These are phyloP conservation scores for Yponomeuta sedellus DNA, from an alignment of 2,888 invertebrate genomes.

Conservation along the genomic window DNA sequence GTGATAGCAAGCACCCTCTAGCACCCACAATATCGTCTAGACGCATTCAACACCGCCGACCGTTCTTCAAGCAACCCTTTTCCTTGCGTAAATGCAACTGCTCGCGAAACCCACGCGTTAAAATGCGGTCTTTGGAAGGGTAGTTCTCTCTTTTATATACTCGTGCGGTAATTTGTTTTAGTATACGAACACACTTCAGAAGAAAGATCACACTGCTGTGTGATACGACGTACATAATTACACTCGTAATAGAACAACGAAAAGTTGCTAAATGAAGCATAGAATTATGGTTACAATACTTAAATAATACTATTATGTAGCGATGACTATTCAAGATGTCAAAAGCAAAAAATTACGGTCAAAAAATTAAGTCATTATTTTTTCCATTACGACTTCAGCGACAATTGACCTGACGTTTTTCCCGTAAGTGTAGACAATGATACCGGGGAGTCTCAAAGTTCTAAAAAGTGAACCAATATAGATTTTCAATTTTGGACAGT, in stretches of 20 bases:
- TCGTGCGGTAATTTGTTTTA: not conserved
- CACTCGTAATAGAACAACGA: too few species aligned
- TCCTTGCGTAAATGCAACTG: conserved; percentile 8
- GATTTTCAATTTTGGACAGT: not conserved
- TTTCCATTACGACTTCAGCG: too few species aligned
- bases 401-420: not conserved
- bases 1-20: conserved; percentile 19
- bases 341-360: not conserved
- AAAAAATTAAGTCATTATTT: not conserved
- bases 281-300: too few species aligned
- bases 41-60: conserved; percentile 37
- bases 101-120: not conserved
- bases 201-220: not conserved
- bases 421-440: not conserved
- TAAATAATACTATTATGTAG: too few species aligned
- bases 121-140: not conserved
- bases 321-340: too few species aligned
- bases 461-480: conserved; percentile 1
- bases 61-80: conserved; percentile 8
- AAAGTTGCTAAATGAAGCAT: too few species aligned
- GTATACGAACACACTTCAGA: not conserved
- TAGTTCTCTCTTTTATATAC: not conserved
- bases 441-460: not conserved
- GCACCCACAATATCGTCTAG: conserved; percentile 49
- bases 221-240: not conserved